These are phyloP conservation scores for Neoniphon sammara DNA, from an alignment of 2,797 vertebrate species.

Conservation along the genomic window DNA sequence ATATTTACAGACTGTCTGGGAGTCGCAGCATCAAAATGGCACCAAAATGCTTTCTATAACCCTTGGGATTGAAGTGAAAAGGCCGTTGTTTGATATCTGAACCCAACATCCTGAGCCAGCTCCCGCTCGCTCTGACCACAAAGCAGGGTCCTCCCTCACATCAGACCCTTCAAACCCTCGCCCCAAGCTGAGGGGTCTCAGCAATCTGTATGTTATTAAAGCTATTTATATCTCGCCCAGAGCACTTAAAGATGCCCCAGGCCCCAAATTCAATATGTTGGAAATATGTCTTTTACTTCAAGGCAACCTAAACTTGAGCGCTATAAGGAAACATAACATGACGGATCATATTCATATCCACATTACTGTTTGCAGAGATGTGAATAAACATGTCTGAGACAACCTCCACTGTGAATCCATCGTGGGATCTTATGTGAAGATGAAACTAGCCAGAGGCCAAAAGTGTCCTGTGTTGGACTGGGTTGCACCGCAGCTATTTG, in stretches of 20 bases:
- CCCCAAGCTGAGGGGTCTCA: conserved; percentile 54
- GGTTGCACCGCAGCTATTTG: conserved; percentile 78
- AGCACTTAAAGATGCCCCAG: conserved; percentile 35
- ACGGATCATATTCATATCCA: conserved; percentile 24
- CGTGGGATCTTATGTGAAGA: conserved; percentile 39
- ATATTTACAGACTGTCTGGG: conserved; percentile 49
- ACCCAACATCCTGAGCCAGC: conserved; percentile 50
- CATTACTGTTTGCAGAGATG: conserved; percentile 45
- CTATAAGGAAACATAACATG: background rate
- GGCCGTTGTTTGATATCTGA: conserved; percentile 70
- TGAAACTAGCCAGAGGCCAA: conserved; percentile 59
- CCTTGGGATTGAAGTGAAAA: conserved; percentile 51
- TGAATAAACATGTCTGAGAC: conserved; percentile 45
- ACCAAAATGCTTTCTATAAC: conserved; percentile 30
- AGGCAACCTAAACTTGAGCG: background rate
- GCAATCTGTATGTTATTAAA: conserved; percentile 72
- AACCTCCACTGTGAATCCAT: conserved; percentile 20
- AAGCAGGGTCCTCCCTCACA: conserved; percentile 66
- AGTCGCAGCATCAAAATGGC: conserved; percentile 50
- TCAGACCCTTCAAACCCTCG: conserved; percentile 50
- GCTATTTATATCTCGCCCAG: conserved; percentile 65
- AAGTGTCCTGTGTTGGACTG: conserved; percentile 50
- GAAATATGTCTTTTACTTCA: conserved; percentile 41
- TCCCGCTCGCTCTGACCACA: conserved; percentile 60
- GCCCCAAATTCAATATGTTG: conserved; percentile 37